Conservation (phyloP, 2,113 vertebrate genomes). For the Oncorhynchus keta region DNA sequence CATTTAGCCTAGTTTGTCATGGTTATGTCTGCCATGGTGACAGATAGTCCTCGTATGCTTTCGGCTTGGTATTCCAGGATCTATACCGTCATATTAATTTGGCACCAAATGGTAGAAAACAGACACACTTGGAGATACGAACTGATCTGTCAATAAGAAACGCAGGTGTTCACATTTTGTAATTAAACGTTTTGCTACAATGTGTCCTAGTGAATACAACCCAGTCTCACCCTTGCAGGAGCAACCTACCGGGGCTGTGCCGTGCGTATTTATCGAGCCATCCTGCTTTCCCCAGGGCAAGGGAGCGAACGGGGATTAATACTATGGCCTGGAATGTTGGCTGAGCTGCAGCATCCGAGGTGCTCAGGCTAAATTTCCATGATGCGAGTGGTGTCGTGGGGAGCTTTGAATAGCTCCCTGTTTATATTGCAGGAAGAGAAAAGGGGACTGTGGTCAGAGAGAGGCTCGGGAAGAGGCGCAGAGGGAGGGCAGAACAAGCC, state of each 20-base stretch:
- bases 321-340: constrained; percentile 61
- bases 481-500: not conserved
- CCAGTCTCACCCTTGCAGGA: not conserved
- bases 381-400: constrained; percentile 51
- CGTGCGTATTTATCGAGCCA: not conserved
- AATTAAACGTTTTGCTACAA: too few relatives aligned
- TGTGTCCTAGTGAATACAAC: not conserved
- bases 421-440: constrained; percentile 61
- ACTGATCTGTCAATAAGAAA: too few relatives aligned
- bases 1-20: not conserved
- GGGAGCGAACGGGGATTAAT: constrained; percentile 12
- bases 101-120: too few relatives aligned
- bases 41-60: constrained; percentile 1
- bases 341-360: constrained; percentile 59
- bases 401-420: constrained; percentile 69
- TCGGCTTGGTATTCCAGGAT: constrained; percentile 6
- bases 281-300: not conserved
- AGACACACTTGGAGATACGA: too few relatives aligned
- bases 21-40: not conserved
- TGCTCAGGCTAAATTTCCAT: constrained; percentile 68
- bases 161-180: too few relatives aligned
- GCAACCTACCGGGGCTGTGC: not conserved
- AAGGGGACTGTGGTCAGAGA: constrained; percentile 37
- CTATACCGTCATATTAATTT: not conserved
- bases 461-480: constrained; percentile 11